These are phyloP conservation scores for Heliconius sara DNA, from an alignment of 2,888 invertebrate genomes.

Conservation along the genomic window DNA sequence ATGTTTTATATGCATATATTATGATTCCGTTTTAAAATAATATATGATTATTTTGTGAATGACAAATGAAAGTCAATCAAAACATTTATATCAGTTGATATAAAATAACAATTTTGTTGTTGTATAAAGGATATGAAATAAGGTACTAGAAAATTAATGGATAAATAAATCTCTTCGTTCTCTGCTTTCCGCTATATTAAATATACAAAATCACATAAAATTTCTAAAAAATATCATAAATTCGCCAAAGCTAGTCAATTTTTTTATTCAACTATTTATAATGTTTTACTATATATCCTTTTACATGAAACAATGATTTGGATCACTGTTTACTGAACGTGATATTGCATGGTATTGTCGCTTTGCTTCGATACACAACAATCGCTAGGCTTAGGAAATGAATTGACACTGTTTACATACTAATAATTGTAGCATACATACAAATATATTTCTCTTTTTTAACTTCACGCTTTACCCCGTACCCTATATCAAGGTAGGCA, in stretches of 20 bases:
- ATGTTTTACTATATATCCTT: background rate
- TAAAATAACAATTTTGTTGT: background rate
- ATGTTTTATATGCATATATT: too few species aligned
- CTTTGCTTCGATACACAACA: conserved; percentile 18
- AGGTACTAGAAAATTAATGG: background rate
- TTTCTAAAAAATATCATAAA: background rate
- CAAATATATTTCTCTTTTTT: too few species aligned
- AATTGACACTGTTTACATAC: background rate
- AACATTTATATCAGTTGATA: background rate
- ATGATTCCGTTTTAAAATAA: background rate
- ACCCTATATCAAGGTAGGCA: too few species aligned
- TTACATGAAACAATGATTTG: background rate
- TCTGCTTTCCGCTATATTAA: background rate
- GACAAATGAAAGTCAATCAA: background rate
- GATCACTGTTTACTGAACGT: conserved; percentile 8
- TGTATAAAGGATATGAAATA: background rate
- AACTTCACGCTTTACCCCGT: too few species aligned
- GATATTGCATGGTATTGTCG: background rate
- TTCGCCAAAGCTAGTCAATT: background rate
- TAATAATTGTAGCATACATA: too few species aligned
- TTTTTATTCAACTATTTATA: background rate
- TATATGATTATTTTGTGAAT: background rate
- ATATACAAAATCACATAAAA: background rate
- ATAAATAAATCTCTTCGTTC: background rate
- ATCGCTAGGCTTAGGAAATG: conserved; percentile 8